phyloP scores from a whole-genome alignment of 92 coral and sea anemone species.

The Epizoanthus stellaris region DNA sequence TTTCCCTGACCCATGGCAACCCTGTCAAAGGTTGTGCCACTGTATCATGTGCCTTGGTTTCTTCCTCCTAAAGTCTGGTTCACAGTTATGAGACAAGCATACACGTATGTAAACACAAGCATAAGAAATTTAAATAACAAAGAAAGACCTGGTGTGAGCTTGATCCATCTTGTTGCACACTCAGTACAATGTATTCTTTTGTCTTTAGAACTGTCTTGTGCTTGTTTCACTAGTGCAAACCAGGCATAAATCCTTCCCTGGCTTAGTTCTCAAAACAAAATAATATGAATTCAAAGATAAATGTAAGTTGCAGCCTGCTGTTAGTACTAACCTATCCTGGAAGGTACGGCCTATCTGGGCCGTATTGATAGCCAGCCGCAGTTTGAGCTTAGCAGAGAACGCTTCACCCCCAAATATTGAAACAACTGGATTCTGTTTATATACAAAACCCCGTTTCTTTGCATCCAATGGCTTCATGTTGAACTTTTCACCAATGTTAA shows the following conservation, averaged over 20 bases:
- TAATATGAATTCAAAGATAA: neutral
- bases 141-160: no score
- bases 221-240: no score
- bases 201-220: no score
- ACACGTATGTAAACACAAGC: no score
- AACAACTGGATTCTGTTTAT: conserved; percentile 91
- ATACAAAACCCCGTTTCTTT: conserved; percentile 78
- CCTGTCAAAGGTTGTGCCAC: no score
- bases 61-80: no score
- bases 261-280: neutral
- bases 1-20: no score
- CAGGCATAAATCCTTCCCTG: neutral
- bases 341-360: conserved; percentile 58
- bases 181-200: no score
- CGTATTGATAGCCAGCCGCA: conserved; percentile 54
- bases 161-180: no score
- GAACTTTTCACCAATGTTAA: conserved; percentile 75
- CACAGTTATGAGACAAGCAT: no score
- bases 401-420: conserved; percentile 64
- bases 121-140: no score
- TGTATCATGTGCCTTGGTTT: no score
- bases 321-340: conserved; percentile 40
- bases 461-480: conserved; percentile 68
- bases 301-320: neutral
- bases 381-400: conserved; percentile 31